These are phyloP conservation scores for Phyllotis vaccarum DNA, from an alignment of 2,797 vertebrate genomes.

Conservation along the genomic window DNA sequence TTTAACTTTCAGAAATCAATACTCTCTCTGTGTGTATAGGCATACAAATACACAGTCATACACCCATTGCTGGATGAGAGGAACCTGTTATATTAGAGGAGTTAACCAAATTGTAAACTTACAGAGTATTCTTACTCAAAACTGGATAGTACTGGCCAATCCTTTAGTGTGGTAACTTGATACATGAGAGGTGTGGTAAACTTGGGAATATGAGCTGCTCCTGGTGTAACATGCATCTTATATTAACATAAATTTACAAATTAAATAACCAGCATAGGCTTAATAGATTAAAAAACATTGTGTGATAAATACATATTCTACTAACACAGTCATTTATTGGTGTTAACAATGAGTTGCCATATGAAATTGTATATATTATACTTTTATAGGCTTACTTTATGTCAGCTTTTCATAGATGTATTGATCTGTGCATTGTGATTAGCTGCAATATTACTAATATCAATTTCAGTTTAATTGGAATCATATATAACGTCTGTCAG, in stretches of 20 bases:
- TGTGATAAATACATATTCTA: not conserved
- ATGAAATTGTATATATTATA: not conserved
- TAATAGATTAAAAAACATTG: not conserved
- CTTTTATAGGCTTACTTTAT: not conserved
- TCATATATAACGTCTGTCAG: not conserved
- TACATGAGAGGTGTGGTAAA: not conserved
- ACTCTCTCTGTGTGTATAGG: not conserved
- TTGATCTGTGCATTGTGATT: not conserved
- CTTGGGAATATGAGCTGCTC: not conserved
- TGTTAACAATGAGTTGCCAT: not conserved
- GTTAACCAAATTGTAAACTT: not conserved
- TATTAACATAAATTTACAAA: not conserved
- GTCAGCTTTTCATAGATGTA: not conserved
- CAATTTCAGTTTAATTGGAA: not conserved
- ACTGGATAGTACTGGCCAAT: not conserved
- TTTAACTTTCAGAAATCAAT: not conserved
- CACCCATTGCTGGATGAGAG: not conserved
- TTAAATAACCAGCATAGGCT: not conserved
- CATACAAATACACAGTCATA: not conserved
- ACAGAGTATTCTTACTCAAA: not conserved
- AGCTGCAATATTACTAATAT: not conserved
- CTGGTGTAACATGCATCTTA: not conserved
- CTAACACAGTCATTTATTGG: not conserved
- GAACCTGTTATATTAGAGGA: not conserved
- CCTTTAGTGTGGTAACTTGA: not conserved